Conservation (phyloP, 1,140 invertebrate genomes). For the Camponotus pennsylvanicus region DNA sequence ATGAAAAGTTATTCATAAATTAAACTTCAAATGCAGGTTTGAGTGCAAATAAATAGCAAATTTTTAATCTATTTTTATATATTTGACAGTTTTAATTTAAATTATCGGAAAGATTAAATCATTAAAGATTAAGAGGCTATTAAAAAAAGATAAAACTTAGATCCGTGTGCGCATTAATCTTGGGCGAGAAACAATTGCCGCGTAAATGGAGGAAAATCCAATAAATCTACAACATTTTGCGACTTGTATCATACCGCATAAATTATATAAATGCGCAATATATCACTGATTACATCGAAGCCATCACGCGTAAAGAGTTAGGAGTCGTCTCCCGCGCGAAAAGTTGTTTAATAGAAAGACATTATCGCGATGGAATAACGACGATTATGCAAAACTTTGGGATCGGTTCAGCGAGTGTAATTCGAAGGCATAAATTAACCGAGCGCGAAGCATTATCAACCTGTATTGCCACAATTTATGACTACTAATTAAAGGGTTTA, state of each 20-base stretch:
- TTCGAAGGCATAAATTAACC: slow-evolving; percentile 79
- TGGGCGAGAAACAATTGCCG: neutral
- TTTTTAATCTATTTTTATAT: neutral
- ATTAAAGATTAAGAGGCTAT: neutral
- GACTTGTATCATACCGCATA: slow-evolving; percentile 47
- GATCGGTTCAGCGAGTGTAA: slow-evolving; percentile 57
- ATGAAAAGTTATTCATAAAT: neutral
- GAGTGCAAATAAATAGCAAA: neutral
- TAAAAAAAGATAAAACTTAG: neutral
- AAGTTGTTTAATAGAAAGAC: slow-evolving; percentile 63
- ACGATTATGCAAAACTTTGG: slow-evolving; percentile 58
- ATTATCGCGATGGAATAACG: slow-evolving; percentile 55
- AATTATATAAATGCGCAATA: slow-evolving; percentile 53
- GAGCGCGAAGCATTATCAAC: slow-evolving; percentile 81
- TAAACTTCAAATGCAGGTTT: neutral
- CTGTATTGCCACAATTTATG: slow-evolving; percentile 82
- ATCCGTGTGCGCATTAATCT: too few relatives aligned
- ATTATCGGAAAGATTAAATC: neutral
- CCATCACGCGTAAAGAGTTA: slow-evolving; percentile 46
- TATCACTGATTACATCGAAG: slow-evolving; percentile 42
- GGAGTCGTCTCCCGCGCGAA: slow-evolving; percentile 40
- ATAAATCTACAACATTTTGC: slow-evolving; percentile 31
- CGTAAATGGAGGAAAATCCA: neutral
- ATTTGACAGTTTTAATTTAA: neutral
- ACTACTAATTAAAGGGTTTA: slow-evolving; percentile 83